A percentile compares a stretch with the other conserved stretches of the same genome.
Evolutionary conservation across 2,797 vertebrate species (phyloP).

Genomic region (Thunnus albacares): DNA sequence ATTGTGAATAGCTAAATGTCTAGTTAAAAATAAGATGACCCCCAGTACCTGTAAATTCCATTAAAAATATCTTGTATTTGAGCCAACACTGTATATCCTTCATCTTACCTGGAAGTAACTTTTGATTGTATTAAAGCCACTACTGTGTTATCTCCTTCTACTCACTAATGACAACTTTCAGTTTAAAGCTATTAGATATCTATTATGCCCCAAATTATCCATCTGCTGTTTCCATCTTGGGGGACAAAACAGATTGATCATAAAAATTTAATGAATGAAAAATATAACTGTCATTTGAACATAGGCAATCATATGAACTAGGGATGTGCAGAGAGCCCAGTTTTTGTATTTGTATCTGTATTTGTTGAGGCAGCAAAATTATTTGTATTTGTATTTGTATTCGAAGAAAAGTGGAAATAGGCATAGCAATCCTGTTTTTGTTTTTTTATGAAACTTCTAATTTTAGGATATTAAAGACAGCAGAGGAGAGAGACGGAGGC

Average conservation of each 20-base stretch:
- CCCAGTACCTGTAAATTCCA: constrained; percentile 4
- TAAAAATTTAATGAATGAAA: constrained; percentile 19
- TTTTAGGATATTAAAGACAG: too few relatives aligned
- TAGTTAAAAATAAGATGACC: neutral
- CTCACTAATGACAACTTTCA: neutral
- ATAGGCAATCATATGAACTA: neutral
- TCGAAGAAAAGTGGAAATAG: too few relatives aligned
- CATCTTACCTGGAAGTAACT: constrained; percentile 2
- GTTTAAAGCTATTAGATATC: constrained; percentile 17
- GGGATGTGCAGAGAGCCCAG: too few relatives aligned
- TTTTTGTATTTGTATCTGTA: too few relatives aligned
- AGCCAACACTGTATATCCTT: neutral
- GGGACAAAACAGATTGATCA: constrained; percentile 18
- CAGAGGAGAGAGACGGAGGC: too few relatives aligned
- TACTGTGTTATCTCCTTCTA: neutral
- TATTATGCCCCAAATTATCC: constrained; percentile 34
- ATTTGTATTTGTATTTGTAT: too few relatives aligned
- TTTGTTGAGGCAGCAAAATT: too few relatives aligned
- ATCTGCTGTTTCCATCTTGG: constrained; percentile 43
- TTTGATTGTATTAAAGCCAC: constrained; percentile 15
- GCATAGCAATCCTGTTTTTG: too few relatives aligned
- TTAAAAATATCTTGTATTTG: neutral
- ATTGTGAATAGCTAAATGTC: constrained; percentile 1
- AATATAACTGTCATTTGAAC: constrained; percentile 14
- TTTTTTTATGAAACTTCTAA: too few relatives aligned